Percentiles rank a stretch among this genome's conserved stretches.
Conservation (phyloP, 1,140 invertebrate genomes). For the Parasteatoda tepidariorum region DNA sequence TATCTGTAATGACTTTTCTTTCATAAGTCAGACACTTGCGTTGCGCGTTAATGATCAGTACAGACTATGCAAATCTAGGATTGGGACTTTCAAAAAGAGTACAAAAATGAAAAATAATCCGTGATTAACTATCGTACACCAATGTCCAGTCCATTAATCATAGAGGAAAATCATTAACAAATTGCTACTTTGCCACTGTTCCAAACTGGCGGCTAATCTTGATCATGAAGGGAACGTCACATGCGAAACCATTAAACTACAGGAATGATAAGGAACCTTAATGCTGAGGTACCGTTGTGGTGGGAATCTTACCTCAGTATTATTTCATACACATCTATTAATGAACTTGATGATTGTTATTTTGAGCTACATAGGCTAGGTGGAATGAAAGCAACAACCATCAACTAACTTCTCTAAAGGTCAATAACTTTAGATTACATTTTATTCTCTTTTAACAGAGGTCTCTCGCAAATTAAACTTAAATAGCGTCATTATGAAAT, state of each 20-base stretch:
- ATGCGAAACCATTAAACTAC: background rate
- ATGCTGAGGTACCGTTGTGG: background rate
- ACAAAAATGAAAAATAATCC: background rate
- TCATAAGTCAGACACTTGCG: background rate
- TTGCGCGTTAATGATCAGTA: background rate
- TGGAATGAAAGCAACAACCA: no score
- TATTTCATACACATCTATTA: no score
- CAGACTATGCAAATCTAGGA: background rate
- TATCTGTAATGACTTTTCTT: background rate
- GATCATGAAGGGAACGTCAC: background rate
- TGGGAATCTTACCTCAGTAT: no score
- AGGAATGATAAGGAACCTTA: background rate
- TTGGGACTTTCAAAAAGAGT: background rate
- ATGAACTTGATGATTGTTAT: no score
- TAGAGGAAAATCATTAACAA: conserved; percentile 6
- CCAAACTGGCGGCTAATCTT: background rate
- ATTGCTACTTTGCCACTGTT: background rate
- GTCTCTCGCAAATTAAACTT: no score
- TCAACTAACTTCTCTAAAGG: no score
- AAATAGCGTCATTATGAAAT: no score
- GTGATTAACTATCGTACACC: background rate
- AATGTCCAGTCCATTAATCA: background rate
- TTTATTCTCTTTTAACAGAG: no score
- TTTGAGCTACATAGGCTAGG: no score
- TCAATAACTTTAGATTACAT: no score